phyloP scores from a whole-genome alignment of 2,113 vertebrate genomes.

The Lepidiolamprologus cunningtoni region DNA sequence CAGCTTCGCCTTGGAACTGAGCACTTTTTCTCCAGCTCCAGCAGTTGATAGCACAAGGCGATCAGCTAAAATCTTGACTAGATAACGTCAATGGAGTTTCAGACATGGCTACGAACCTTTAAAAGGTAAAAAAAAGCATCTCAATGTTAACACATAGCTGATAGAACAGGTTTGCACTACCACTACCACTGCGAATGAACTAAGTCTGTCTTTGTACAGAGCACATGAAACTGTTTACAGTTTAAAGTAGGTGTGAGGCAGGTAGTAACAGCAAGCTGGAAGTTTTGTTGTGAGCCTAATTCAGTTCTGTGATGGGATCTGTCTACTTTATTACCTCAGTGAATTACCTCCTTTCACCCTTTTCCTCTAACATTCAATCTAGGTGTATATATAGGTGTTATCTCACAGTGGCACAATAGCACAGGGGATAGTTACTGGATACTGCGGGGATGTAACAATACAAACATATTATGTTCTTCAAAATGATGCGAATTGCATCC shows the following conservation, averaged over 20 bases:
- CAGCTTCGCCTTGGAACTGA: neutral
- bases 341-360: conserved; percentile 36
- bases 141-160: neutral
- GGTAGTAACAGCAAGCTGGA: neutral
- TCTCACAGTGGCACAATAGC: conserved; percentile 35
- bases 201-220: neutral
- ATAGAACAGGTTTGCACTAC: neutral
- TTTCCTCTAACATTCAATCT: conserved; percentile 44
- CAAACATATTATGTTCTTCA: conserved; percentile 1
- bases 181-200: neutral
- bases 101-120: neutral
- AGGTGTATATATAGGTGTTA: conserved; percentile 30
- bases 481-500: neutral
- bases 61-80: neutral
- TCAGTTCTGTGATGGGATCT: conserved; percentile 42
- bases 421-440: conserved; percentile 15
- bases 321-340: conserved; percentile 42
- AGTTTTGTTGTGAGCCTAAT: conserved; percentile 39
- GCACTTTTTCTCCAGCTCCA: neutral
- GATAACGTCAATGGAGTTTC: neutral
- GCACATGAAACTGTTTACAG: neutral
- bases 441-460: neutral
- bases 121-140: neutral
- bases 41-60: neutral
- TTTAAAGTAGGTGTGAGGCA: neutral